phyloP scores from a whole-genome alignment of 2,113 vertebrate genomes.

The Phrynocephalus versicolor region DNA sequence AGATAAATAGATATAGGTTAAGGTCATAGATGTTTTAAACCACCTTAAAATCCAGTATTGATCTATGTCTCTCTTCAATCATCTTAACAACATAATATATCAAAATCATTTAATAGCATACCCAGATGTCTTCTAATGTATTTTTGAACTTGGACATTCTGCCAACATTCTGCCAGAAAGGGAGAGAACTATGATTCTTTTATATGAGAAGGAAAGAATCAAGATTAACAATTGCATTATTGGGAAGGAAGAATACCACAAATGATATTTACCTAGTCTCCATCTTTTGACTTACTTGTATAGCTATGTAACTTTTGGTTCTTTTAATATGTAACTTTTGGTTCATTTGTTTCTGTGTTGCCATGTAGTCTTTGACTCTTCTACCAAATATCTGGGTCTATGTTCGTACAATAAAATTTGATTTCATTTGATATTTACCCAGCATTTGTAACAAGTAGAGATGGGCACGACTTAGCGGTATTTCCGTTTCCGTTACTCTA shows the following conservation, averaged over 20 bases:
- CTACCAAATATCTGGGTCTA: too few species aligned
- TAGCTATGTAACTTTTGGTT: too few species aligned
- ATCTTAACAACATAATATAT: slow-evolving; percentile 32
- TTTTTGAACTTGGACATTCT: not conserved
- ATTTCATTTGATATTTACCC: not conserved
- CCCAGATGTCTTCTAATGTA: not conserved
- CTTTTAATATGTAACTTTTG: too few species aligned
- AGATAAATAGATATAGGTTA: slow-evolving; percentile 5
- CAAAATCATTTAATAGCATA: slow-evolving; percentile 10
- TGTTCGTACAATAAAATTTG: too few species aligned
- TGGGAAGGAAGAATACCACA: slow-evolving; percentile 1
- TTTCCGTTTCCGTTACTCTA: too few species aligned
- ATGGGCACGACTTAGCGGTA: slow-evolving; percentile 32
- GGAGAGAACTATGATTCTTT: not conserved
- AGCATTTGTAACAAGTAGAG: not conserved
- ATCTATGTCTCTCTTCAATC: slow-evolving; percentile 36
- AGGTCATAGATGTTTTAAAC: slow-evolving; percentile 38
- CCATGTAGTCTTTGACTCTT: too few species aligned
- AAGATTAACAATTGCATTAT: slow-evolving; percentile 11
- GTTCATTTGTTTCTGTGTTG: too few species aligned
- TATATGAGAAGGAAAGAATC: not conserved
- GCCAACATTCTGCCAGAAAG: slow-evolving; percentile 18
- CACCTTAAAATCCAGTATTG: slow-evolving; percentile 17
- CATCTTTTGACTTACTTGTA: too few species aligned
- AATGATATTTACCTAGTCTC: too few species aligned